phyloP scores from a whole-genome alignment of 2,888 invertebrate species.

The Phortica magna region DNA sequence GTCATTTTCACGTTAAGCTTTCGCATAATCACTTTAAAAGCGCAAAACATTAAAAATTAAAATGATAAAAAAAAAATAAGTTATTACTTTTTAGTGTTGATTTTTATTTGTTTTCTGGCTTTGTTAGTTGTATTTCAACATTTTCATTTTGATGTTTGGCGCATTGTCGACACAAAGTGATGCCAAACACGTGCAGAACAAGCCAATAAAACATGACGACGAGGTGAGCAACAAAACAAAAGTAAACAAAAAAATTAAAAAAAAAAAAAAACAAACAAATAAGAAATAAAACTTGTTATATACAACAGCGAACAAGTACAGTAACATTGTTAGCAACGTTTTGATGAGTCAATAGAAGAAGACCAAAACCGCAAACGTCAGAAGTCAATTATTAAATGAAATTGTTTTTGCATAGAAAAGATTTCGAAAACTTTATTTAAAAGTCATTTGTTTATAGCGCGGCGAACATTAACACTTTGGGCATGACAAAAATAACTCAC shows the following conservation, averaged over 20 bases:
- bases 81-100: not conserved
- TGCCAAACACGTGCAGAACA: slow-evolving; percentile 60
- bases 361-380: no score
- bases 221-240: slow-evolving; percentile 46
- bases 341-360: not conserved
- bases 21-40: not conserved
- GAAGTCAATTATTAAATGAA: no score
- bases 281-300: slow-evolving; percentile 29
- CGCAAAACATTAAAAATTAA: not conserved
- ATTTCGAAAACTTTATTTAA: no score
- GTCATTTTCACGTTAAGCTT: not conserved
- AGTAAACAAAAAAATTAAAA: slow-evolving; percentile 32
- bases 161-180: slow-evolving; percentile 31
- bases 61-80: not conserved
- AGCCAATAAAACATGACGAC: slow-evolving; percentile 43
- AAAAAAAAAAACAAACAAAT: slow-evolving; percentile 48
- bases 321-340: slow-evolving; percentile 18
- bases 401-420: no score
- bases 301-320: slow-evolving; percentile 39
- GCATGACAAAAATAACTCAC: not conserved
- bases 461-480: not conserved
- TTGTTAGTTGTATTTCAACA: slow-evolving; percentile 1
- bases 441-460: not conserved
- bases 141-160: slow-evolving; percentile 9
- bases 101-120: not conserved